Evolutionary conservation across 2,113 vertebrate genomes (phyloP), one percentile per base, ranked within the genome.

Genomic region (Brachypteracias leptosomus): DNA sequence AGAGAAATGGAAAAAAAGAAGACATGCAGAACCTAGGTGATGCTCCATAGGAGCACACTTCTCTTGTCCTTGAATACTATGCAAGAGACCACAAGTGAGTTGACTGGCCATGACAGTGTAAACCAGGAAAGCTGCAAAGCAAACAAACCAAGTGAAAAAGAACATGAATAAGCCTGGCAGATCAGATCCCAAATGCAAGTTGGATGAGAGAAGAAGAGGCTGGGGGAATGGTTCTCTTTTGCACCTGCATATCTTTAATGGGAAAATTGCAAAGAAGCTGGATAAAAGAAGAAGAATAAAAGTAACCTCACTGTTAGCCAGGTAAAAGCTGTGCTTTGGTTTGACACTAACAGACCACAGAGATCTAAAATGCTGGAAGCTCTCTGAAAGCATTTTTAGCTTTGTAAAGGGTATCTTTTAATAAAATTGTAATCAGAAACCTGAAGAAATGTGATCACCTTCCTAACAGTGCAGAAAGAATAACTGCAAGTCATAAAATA

Each of bases 401-500:
- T 40, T n/a, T 70, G 42, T 47, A 66, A 79, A 79, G 75, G 9
- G 5, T 72, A 21, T 40, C 16, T 81, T 92, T 65, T 44, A 67
- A 46, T 71, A 72, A 72, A 87, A 75, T 11, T 49, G 24, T 79
- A 88, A 74, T 76, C 62, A 11, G 40, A 93, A 89, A 36, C 7
- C 14, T 29, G 38, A 85, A 91, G 58, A 94, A 92, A 85, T 72
- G 61, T 78, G 35, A 76, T 75, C n/a, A 19, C 71, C 57, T 82
- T 79, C 49, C 74, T 89, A 92, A 72, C 47, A 21, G 29, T 90
- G 62, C 44, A 89, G 28, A 89, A 95, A 82, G 63, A 76, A 44
- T 55, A 79, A 80, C 57, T 94, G 31, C 77, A 62, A 73, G 62
- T 87, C 77, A 82, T 91, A 83, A 94, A 90, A 77, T 67, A 79